Percentiles rank a stretch among this genome's conserved stretches.
These are phyloP conservation scores for Doryteuthis pealeii DNA, from an alignment of 1,140 invertebrate species.

Conservation along the genomic window DNA sequence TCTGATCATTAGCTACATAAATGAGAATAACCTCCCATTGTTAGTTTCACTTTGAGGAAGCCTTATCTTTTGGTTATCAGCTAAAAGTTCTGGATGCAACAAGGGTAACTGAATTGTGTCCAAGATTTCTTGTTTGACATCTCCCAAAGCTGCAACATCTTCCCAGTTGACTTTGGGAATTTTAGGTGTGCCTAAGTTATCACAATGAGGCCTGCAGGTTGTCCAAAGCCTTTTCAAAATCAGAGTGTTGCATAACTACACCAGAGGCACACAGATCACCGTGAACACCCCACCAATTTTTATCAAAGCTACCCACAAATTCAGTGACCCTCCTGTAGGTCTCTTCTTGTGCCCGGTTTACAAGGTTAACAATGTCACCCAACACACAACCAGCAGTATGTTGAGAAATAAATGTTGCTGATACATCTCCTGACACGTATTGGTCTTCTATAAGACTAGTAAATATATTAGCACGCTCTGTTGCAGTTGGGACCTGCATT, in stretches of 20 bases:
- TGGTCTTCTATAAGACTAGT: constrained; percentile 47
- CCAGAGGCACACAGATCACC: constrained; percentile 50
- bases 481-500: constrained; percentile 67
- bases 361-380: constrained; percentile 64
- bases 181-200: constrained; percentile 78
- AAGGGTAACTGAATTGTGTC: constrained; percentile 84
- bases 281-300: constrained; percentile 16
- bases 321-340: constrained; percentile 45
- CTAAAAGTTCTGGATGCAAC: constrained; percentile 71
- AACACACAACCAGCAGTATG: constrained; percentile 65
- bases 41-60: too few species aligned
- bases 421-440: constrained; percentile 43
- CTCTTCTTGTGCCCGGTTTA: constrained; percentile 57
- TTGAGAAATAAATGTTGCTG: constrained; percentile 59
- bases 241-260: constrained; percentile 56
- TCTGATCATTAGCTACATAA: too few species aligned
- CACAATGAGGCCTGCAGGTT: constrained; percentile 70
- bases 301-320: constrained; percentile 46
- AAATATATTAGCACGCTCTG: constrained; percentile 66
- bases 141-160: constrained; percentile 79
- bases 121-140: constrained; percentile 85
- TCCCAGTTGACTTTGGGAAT: constrained; percentile 63
- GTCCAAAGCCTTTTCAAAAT: constrained; percentile 64
- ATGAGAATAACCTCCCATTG: too few species aligned
- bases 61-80: too few species aligned